phyloP scores from a whole-genome alignment of 2,797 vertebrate genomes.

The Sebastes trivittatus region DNA sequence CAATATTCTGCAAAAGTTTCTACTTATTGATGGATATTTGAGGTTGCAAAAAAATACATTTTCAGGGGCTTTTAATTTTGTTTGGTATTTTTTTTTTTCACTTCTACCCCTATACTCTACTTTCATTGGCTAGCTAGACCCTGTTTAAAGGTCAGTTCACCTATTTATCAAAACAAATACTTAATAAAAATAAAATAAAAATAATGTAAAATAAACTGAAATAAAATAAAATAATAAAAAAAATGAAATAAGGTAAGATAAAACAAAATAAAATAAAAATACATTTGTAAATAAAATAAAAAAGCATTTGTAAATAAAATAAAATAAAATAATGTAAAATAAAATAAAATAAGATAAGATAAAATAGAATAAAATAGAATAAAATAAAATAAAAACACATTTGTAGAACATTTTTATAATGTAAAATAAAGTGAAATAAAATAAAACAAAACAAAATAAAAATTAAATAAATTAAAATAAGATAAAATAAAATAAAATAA shows the following conservation, averaged over 20 bases:
- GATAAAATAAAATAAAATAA: too few relatives aligned
- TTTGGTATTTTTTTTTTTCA: not conserved
- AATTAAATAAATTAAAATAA: too few relatives aligned
- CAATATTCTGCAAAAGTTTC: not conserved
- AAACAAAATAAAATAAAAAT: too few relatives aligned
- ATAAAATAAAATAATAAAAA: too few relatives aligned
- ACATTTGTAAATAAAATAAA: not conserved
- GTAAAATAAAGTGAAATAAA: too few relatives aligned
- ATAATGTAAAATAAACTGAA: not conserved
- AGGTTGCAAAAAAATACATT: fast-evolving
- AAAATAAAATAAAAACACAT: too few relatives aligned
- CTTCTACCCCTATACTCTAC: not conserved
- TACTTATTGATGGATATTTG: too few relatives aligned
- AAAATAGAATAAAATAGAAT: too few relatives aligned
- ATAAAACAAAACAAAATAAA: not conserved
- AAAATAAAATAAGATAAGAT: too few relatives aligned
- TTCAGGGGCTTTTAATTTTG: not conserved
- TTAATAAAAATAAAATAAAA: not conserved
- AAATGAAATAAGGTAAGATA: too few relatives aligned
- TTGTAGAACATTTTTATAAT: too few relatives aligned
- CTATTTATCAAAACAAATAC: not conserved
- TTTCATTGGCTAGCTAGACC: not conserved
- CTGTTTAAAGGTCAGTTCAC: not conserved
- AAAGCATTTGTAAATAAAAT: too few relatives aligned
- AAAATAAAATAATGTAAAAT: not conserved